These are phyloP conservation scores for Labroides dimidiatus DNA, from an alignment of 2,797 vertebrate species.

Conservation along the genomic window DNA sequence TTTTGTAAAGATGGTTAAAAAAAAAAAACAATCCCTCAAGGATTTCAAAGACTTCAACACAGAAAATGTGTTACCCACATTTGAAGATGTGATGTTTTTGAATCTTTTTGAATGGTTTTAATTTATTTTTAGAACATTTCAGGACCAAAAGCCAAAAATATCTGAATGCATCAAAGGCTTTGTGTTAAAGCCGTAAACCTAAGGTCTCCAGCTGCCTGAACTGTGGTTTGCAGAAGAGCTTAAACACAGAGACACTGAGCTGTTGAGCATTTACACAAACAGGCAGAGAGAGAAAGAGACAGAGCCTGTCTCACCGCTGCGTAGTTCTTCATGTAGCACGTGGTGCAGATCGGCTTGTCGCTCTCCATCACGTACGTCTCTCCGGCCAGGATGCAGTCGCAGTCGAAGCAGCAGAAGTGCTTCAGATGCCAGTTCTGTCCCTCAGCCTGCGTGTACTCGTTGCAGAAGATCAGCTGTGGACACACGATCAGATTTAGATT, in stretches of 20 bases:
- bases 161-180: too few relatives aligned
- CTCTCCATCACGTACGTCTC: constrained; percentile 96
- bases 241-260: neutral
- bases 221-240: neutral
- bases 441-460: constrained; percentile 97
- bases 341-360: constrained; percentile 92
- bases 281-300: neutral
- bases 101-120: too few relatives aligned
- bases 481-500: neutral
- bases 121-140: too few relatives aligned
- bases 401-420: constrained; percentile 99
- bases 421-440: constrained; percentile 98
- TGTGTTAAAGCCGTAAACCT: too few relatives aligned
- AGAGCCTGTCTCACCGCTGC: constrained; percentile 87
- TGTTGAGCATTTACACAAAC: neutral
- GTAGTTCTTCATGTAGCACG: constrained; percentile 95
- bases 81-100: too few relatives aligned
- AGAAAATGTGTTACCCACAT: too few relatives aligned
- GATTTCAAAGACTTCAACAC: too few relatives aligned
- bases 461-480: constrained; percentile 95
- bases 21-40: too few relatives aligned
- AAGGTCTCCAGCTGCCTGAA: neutral
- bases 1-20: too few relatives aligned
- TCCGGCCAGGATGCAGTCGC: constrained; percentile 94
- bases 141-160: too few relatives aligned